phyloP scores from a whole-genome alignment of 2,113 vertebrate genomes.

The Nerophis lumbriciformis region DNA sequence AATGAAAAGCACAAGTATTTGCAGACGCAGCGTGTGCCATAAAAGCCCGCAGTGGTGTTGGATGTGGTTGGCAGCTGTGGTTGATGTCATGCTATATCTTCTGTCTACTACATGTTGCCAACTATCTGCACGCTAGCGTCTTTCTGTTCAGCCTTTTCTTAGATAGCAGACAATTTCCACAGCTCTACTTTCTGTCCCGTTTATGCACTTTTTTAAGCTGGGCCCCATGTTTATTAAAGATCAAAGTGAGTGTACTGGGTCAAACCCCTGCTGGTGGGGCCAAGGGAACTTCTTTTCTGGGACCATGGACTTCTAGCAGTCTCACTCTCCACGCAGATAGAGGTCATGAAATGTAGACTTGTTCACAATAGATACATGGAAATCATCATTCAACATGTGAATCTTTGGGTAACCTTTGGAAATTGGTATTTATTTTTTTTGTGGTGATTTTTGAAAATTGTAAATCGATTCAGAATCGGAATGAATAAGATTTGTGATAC shows the following conservation, averaged over 20 bases:
- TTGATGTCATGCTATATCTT: slow-evolving; percentile 12
- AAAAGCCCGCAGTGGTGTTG: slow-evolving; percentile 14
- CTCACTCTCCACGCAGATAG: slow-evolving; percentile 26
- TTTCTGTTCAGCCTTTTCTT: slow-evolving; percentile 17
- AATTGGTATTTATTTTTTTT: no score
- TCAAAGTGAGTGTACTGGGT: slow-evolving; percentile 56
- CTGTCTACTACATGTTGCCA: slow-evolving; percentile 12
- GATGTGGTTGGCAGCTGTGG: slow-evolving; percentile 10
- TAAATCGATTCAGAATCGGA: no score
- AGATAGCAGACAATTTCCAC: neutral
- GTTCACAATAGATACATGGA: neutral
- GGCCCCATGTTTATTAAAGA: slow-evolving; percentile 63
- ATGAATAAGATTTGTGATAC: no score
- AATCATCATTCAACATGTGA: neutral
- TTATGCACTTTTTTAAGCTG: slow-evolving; percentile 32
- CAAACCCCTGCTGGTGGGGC: slow-evolving; percentile 53
- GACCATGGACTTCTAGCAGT: slow-evolving; percentile 27
- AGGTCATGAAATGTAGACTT: neutral
- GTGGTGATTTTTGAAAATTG: no score
- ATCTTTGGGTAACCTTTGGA: no score
- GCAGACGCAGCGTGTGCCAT: slow-evolving; percentile 10
- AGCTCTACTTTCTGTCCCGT: slow-evolving; percentile 14
- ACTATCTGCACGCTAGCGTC: slow-evolving; percentile 25
- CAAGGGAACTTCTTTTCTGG: slow-evolving; percentile 37
- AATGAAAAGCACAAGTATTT: slow-evolving; percentile 9